Percentiles rank a stretch among this genome's conserved stretches.
Evolutionary conservation across 2,113 vertebrate genomes (phyloP).

Genomic region (Oryzias woworae): DNA sequence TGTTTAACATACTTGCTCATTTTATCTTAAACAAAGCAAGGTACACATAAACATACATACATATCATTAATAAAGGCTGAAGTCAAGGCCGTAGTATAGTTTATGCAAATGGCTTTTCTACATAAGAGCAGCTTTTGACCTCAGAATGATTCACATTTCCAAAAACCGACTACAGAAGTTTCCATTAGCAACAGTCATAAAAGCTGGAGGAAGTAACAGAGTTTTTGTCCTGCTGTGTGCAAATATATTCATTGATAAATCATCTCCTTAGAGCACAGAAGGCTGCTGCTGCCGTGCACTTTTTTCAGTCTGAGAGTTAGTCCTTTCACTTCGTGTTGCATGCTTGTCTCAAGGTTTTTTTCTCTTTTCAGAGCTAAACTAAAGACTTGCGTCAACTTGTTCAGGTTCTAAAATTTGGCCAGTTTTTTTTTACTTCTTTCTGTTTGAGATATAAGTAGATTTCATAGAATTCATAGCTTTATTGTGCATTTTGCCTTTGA

Average conservation of each 20-base stretch:
- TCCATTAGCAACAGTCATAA: slow-evolving; percentile 23
- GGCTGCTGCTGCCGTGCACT: slow-evolving; percentile 2
- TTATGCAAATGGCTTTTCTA: slow-evolving; percentile 1
- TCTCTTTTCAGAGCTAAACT: no score
- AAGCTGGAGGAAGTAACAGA: slow-evolving; percentile 16
- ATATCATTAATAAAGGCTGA: no score
- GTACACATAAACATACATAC: no score
- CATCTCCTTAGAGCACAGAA: slow-evolving; percentile 13
- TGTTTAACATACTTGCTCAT: no score
- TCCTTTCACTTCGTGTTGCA: slow-evolving; percentile 34
- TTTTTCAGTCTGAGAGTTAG: slow-evolving; percentile 39
- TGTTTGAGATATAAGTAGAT: no score
- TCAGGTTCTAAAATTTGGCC: no score
- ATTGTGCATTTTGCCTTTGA: no score
- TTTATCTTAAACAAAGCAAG: no score
- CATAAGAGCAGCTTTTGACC: slow-evolving; percentile 16
- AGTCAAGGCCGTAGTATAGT: no score
- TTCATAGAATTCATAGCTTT: no score
- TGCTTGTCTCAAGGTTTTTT: slow-evolving; percentile 18
- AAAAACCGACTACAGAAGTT: slow-evolving; percentile 11
- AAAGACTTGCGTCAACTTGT: no score
- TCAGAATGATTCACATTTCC: slow-evolving; percentile 47
- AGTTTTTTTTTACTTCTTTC: no score
- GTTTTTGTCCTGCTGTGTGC: slow-evolving; percentile 14
- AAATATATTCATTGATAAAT: slow-evolving; percentile 43